A percentile compares a stretch with the other conserved stretches of the same genome.
These are phyloP conservation scores for Platycercus adscitus DNA, from an alignment of 2,113 vertebrate species.

Conservation along the genomic window DNA sequence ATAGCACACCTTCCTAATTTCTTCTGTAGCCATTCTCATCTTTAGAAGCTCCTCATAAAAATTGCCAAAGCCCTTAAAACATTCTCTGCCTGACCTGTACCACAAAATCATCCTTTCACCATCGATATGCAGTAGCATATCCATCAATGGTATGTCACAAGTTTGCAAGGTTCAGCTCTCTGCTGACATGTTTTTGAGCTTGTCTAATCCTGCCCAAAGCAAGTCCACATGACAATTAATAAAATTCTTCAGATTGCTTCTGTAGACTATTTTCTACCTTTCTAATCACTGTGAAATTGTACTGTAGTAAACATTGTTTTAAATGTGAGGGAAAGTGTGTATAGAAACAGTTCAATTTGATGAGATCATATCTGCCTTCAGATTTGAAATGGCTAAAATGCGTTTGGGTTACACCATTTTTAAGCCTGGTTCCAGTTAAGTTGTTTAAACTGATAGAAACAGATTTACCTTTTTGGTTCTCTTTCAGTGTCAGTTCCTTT, in stretches of 20 bases:
- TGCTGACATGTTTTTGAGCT: background rate
- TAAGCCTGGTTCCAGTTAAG: background rate
- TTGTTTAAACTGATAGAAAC: background rate
- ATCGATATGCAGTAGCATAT: background rate
- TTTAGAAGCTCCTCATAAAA: background rate
- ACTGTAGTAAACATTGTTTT: background rate
- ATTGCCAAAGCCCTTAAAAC: background rate
- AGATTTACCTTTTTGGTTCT: background rate
- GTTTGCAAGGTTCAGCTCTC: background rate
- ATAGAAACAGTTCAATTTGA: background rate
- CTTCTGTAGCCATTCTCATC: background rate
- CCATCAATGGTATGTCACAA: background rate
- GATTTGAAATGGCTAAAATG: background rate
- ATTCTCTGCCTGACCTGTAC: background rate
- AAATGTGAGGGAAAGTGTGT: background rate
- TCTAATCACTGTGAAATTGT: background rate
- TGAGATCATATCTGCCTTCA: background rate
- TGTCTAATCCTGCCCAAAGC: slow-evolving; percentile 2
- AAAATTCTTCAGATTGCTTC: background rate
- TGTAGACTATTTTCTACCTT: background rate
- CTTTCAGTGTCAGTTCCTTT: background rate
- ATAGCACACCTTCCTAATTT: background rate
- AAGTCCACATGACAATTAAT: background rate
- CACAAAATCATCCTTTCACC: background rate
- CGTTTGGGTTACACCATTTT: background rate